These are phyloP conservation scores for Rhadinocentrus ornatus DNA, from an alignment of 2,797 vertebrate species.

Conservation along the genomic window DNA sequence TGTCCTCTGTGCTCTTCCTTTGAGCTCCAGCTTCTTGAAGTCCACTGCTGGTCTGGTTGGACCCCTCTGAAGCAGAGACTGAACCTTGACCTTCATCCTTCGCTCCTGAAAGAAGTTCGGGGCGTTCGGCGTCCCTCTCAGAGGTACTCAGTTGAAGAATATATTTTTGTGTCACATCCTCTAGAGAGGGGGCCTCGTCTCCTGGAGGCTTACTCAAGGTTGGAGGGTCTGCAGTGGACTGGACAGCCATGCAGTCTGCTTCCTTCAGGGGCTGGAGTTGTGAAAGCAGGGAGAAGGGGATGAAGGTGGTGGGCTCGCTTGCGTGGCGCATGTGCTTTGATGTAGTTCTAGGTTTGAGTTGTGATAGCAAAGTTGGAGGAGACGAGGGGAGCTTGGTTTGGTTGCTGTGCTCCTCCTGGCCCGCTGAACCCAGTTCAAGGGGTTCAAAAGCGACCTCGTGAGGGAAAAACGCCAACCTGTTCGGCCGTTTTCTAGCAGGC, in stretches of 20 bases:
- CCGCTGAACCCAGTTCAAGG: constrained; percentile 52
- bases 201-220: constrained; percentile 66
- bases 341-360: constrained; percentile 66
- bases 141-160: constrained; percentile 83
- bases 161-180: constrained; percentile 91
- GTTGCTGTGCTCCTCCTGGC: constrained; percentile 44
- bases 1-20: constrained; percentile 79
- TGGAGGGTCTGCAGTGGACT: constrained; percentile 55
- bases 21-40: constrained; percentile 77
- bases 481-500: constrained; percentile 89
- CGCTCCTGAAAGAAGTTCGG: constrained; percentile 48
- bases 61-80: constrained; percentile 68
- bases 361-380: constrained; percentile 41
- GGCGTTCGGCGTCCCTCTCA: constrained; percentile 72
- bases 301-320: constrained; percentile 90
- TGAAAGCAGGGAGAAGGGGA: constrained; percentile 85
- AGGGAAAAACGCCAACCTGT: constrained; percentile 80
- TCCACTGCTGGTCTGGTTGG: constrained; percentile 73
- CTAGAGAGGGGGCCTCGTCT: constrained; percentile 85
- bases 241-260: constrained; percentile 43
- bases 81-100: constrained; percentile 59
- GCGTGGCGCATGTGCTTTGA: constrained; percentile 90
- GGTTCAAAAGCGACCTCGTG: constrained; percentile 75
- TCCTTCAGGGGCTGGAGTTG: constrained; percentile 72
- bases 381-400: constrained; percentile 43